These are phyloP conservation scores for Alcis repandata DNA, from an alignment of 2,888 invertebrate genomes.

Conservation along the genomic window DNA sequence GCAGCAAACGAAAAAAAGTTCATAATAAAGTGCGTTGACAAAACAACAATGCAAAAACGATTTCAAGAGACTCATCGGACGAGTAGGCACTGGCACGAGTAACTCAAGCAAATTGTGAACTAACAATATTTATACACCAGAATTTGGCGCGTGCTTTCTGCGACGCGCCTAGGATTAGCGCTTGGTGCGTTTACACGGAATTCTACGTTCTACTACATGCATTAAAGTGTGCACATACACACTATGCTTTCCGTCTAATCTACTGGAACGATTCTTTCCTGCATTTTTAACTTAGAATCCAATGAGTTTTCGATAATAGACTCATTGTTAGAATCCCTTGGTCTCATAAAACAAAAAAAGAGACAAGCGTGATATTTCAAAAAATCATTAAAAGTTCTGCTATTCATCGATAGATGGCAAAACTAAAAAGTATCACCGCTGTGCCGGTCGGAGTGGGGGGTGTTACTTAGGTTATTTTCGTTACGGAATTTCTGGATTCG, in stretches of 20 bases:
- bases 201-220: not conserved
- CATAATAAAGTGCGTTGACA: not conserved
- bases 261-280: not conserved
- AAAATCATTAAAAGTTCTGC: too few species aligned
- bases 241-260: slow-evolving; percentile 25
- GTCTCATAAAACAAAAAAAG: too few species aligned
- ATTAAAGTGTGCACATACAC: slow-evolving; percentile 5
- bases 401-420: too few species aligned
- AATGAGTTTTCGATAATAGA: too few species aligned
- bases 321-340: not conserved
- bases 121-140: slow-evolving; percentile 5
- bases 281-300: too few species aligned
- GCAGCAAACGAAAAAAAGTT: too few species aligned
- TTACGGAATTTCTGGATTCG: too few species aligned
- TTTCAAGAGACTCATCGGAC: slow-evolving; percentile 2
- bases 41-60: not conserved
- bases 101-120: not conserved
- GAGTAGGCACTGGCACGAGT: too few species aligned
- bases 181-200: slow-evolving; percentile 17
- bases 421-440: too few species aligned
- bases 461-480: too few species aligned
- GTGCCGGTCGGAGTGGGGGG: too few species aligned
- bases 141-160: slow-evolving; percentile 11
- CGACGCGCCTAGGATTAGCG: slow-evolving; percentile 10
- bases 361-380: too few species aligned